These are phyloP conservation scores for Phytoseiulus persimilis DNA, from an alignment of 2,888 invertebrate species.

Conservation along the genomic window DNA sequence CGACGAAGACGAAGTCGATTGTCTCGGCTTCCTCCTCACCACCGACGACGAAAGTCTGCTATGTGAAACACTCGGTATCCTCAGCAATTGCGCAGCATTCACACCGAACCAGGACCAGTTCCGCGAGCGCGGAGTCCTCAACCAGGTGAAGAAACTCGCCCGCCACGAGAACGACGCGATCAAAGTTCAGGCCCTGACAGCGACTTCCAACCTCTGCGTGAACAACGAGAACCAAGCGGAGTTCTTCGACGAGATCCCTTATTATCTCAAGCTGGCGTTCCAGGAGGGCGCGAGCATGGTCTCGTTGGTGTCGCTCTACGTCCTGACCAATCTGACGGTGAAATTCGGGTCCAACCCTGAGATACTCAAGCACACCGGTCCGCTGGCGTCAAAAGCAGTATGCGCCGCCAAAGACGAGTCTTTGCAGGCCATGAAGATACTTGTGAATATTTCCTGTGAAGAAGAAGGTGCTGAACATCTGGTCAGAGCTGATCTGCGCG, in stretches of 20 bases:
- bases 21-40: constrained; percentile 31
- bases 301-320: constrained; percentile 26
- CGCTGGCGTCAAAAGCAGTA: constrained; percentile 15
- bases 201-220: constrained; percentile 19
- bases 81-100: constrained; percentile 17
- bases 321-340: constrained; percentile 22
- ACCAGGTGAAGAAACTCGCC: constrained; percentile 6
- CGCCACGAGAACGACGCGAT: constrained; percentile 26
- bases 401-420: constrained; percentile 29
- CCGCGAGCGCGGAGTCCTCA: constrained; percentile 20
- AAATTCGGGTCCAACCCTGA: constrained; percentile 11
- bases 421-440: constrained; percentile 34
- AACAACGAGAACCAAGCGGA: constrained; percentile 31
- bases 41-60: constrained; percentile 18
- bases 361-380: constrained; percentile 6
- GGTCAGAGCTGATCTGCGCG: constrained; percentile 7
- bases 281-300: constrained; percentile 17
- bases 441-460: constrained; percentile 29
- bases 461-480: constrained; percentile 16
- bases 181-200: constrained; percentile 13
- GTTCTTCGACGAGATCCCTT: constrained; percentile 23
- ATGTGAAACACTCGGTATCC: constrained; percentile 31
- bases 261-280: constrained; percentile 20
- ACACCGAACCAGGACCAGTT: constrained; percentile 33
- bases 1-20: constrained; percentile 29